Evolutionary conservation across 2,113 vertebrate genomes (phyloP).

Genomic region (Nyctibius bracteatus): DNA sequence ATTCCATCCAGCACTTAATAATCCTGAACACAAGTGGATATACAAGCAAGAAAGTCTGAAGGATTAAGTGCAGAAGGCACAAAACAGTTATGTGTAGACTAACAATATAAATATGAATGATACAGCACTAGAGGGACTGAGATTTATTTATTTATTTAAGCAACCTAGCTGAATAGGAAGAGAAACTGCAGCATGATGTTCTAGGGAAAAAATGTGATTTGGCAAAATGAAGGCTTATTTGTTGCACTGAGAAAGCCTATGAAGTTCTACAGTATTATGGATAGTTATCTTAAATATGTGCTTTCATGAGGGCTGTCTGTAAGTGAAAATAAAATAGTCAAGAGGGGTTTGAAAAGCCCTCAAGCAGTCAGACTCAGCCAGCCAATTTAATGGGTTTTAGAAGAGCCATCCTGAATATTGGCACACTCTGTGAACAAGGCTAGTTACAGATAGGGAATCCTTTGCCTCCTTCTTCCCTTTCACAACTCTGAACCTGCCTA

Average conservation of each 20-base stretch:
- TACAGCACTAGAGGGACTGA: neutral
- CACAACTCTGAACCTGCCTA: neutral
- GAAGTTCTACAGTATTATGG: neutral
- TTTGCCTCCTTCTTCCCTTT: neutral
- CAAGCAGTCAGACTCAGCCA: neutral
- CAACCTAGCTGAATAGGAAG: neutral
- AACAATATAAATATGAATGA: neutral
- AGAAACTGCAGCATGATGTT: constrained; percentile 7
- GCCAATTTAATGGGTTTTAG: neutral
- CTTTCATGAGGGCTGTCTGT: neutral
- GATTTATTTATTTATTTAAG: constrained; percentile 22
- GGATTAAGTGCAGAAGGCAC: neutral
- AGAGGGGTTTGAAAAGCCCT: neutral
- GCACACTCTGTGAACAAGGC: accelerated
- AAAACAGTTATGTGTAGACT: neutral
- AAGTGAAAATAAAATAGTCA: neutral
- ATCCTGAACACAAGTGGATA: neutral
- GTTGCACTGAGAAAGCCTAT: neutral
- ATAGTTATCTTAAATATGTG: neutral
- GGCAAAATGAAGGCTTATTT: neutral
- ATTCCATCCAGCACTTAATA: neutral
- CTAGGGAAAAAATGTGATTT: neutral
- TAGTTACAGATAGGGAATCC: neutral
- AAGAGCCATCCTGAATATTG: neutral
- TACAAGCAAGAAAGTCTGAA: neutral